These are phyloP conservation scores for Mimumesa dahlbomi DNA, from an alignment of 2,888 invertebrate genomes.

Conservation along the genomic window DNA sequence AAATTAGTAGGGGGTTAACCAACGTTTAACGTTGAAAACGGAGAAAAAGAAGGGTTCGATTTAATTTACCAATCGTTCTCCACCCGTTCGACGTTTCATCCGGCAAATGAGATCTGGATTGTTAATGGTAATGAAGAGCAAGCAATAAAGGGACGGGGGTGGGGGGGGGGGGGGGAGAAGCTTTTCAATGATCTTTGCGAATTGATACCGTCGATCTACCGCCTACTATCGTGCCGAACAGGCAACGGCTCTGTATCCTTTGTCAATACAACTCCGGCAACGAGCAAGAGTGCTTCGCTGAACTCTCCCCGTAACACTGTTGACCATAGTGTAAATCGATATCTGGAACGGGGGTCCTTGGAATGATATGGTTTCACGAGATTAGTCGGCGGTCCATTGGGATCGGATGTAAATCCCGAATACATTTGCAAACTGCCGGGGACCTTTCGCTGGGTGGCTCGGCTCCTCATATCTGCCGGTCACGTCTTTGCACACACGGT, in stretches of 20 bases:
- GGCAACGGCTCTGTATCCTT: conserved; percentile 39
- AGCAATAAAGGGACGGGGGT: not conserved
- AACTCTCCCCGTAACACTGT: conserved; percentile 30
- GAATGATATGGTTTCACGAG: conserved; percentile 69
- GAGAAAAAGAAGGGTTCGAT: no score
- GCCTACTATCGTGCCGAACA: conserved; percentile 36
- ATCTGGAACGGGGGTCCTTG: conserved; percentile 61
- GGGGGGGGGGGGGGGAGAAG: no score
- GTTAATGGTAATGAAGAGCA: not conserved
- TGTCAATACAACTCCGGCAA: conserved; percentile 55
- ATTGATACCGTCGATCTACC: conserved; percentile 61
- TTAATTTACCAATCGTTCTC: no score
- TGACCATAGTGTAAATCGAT: conserved; percentile 64
- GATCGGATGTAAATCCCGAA: conserved; percentile 67
- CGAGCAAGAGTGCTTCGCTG: conserved; percentile 24
- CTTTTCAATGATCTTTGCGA: conserved; percentile 40
- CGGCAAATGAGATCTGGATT: no score
- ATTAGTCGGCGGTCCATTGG: conserved; percentile 67
- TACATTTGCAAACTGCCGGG: conserved; percentile 54
- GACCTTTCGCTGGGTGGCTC: conserved; percentile 17
- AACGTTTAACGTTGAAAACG: no score
- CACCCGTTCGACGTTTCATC: no score
- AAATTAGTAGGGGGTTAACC: no score
- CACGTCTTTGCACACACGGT: conserved; percentile 23
- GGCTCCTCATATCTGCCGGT: conserved; percentile 38